Conservation (phyloP, 2,888 invertebrate species). For the Drosophila koepferae region DNA sequence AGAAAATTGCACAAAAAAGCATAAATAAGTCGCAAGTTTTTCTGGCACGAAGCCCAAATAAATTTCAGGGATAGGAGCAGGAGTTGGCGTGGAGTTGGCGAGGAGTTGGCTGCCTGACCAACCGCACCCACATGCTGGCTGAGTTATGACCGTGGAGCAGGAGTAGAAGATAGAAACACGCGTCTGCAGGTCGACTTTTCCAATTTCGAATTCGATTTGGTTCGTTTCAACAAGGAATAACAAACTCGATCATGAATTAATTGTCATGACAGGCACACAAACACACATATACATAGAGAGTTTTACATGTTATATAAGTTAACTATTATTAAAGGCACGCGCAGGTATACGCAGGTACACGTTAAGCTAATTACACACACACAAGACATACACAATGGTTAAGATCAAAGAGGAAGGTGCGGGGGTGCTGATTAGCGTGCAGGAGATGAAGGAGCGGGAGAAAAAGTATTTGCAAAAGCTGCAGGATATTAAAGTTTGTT, state of each 20-base stretch:
- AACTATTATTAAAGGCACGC: not conserved
- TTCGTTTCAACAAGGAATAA: not conserved
- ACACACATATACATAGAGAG: not conserved
- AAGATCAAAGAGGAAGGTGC: not conserved
- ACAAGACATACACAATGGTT: conserved; percentile 10
- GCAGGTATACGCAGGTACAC: not conserved
- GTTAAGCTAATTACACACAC: not conserved
- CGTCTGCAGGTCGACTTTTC: conserved; percentile 3
- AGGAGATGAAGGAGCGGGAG: conserved; percentile 62
- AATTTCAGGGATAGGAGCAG: conserved; percentile 24
- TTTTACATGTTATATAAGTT: not conserved
- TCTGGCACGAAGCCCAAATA: conserved; percentile 49
- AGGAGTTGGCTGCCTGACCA: conserved; percentile 17
- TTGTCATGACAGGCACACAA: conserved; percentile 28
- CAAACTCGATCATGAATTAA: conserved; percentile 19
- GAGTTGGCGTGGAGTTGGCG: conserved; percentile 1
- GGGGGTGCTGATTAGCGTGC: conserved; percentile 47
- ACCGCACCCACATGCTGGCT: conserved; percentile 48
- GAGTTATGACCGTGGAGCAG: conserved; percentile 40
- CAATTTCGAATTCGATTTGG: conserved; percentile 15
- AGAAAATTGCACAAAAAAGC: conserved; percentile 28
- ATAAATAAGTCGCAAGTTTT: conserved; percentile 51
- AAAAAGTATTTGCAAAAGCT: conserved; percentile 54
- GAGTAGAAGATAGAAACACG: conserved; percentile 5
- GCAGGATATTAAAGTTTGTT: conserved; percentile 57